Evolutionary conservation across 1,140 invertebrate species (phyloP), one percentile per base, ranked within the genome.

Genomic region (Venturia canescens): DNA sequence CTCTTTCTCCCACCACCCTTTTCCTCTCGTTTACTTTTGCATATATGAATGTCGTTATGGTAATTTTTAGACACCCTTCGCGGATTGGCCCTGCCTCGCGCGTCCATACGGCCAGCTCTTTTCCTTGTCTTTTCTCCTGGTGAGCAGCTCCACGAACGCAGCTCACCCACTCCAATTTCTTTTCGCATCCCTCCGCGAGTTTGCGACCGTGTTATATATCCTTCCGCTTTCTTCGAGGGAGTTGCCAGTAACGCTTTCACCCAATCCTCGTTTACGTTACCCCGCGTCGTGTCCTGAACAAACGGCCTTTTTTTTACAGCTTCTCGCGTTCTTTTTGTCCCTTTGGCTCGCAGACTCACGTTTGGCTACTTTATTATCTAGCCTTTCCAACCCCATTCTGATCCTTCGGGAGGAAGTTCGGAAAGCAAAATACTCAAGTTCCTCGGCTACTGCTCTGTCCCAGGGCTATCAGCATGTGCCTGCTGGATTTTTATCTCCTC

Each of bases 31-130:
- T 86, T 83, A 84, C 34, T 86, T 81, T 48, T 86, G 83, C 84
- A 87, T 87, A 86, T 86, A 86, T 86, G 86, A 83, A 87, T 86
- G 84, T 86, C 86, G 86, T 87, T 87, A 87, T 87, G 86, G 84
- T 87, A 86, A 87, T 85, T 83, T 15, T 48, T 81, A 79, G 85
- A 70, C 74, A 76, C 50, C 31, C 66, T 76, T 18, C 72, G 79
- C 38, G 82, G n/a, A n/a, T n/a, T 76, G 38, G 71, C 29, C 70
- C 80, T 75, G 67, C 82, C 79, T 82, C 72, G 80, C 72, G 80
- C 74, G 76, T 80, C 80, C 48, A 23, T 16, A 74, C 29, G 15
- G 48, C 23, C 13, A 53, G 53, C 60, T 57, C 50, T 63, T 76
- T 63, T 76, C 72, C 53, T 38, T 53, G n/a, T 5, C 1, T 53